A percentile compares a stretch with the other conserved stretches of the same genome.
phyloP scores from a whole-genome alignment of 1,140 invertebrate genomes.

The Gonatopus flavifemur region DNA sequence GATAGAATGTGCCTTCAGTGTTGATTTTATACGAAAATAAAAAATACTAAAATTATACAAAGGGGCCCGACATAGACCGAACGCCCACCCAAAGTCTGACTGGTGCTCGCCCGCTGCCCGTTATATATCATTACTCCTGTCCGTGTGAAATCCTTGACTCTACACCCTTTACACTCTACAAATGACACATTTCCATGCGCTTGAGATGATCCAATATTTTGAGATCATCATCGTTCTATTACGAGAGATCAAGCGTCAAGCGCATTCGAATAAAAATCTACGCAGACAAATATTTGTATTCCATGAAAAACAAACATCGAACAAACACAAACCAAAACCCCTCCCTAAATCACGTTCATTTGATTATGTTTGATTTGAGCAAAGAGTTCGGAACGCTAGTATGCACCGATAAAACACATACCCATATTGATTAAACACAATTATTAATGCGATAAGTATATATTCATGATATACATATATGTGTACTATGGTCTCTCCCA shows the following conservation, averaged over 20 bases:
- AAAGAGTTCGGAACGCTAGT: constrained; percentile 60
- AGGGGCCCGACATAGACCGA: constrained; percentile 82
- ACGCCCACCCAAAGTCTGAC: constrained; percentile 68
- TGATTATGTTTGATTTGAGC: constrained; percentile 55
- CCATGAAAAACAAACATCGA: constrained; percentile 8
- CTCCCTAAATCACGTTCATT: constrained; percentile 36
- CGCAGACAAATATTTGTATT: not conserved
- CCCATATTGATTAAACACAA: constrained; percentile 57
- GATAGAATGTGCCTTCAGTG: constrained; percentile 88
- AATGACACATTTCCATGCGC: not conserved
- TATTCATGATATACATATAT: constrained; percentile 59
- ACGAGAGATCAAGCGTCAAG: too few species aligned
- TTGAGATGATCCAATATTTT: too few species aligned
- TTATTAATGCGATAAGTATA: constrained; percentile 59
- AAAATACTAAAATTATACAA: constrained; percentile 70
- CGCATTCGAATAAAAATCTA: not conserved
- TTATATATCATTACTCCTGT: constrained; percentile 32
- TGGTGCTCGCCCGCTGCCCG: constrained; percentile 57
- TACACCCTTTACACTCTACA: not conserved
- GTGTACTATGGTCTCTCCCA: constrained; percentile 62
- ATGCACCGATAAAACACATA: constrained; percentile 51
- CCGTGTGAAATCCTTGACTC: constrained; percentile 6
- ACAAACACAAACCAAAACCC: constrained; percentile 16
- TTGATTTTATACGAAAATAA: constrained; percentile 84
- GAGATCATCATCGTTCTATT: too few species aligned